These are phyloP conservation scores for Candidula unifasciata DNA, from an alignment of 2,888 invertebrate genomes.

Conservation along the genomic window DNA sequence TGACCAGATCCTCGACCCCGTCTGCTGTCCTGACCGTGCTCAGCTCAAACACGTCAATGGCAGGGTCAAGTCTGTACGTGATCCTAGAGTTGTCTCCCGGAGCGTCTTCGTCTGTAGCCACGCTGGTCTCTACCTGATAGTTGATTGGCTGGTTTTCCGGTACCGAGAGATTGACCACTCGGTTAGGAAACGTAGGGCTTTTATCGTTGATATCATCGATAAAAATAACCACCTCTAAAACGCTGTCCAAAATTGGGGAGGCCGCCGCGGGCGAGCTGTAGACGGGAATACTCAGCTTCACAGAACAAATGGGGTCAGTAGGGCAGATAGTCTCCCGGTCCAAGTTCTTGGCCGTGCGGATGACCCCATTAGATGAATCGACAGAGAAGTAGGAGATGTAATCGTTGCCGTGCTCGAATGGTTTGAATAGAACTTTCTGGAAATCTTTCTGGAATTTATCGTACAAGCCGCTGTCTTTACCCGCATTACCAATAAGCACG, in stretches of 20 bases:
- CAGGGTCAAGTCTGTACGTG: conserved; percentile 63
- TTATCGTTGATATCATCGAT: conserved; percentile 69
- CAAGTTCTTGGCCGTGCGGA: conserved; percentile 63
- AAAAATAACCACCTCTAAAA: conserved; percentile 58
- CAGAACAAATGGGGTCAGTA: conserved; percentile 56
- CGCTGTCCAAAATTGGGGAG: conserved; percentile 53
- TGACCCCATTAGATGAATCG: conserved; percentile 61
- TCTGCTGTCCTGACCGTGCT: conserved; percentile 61
- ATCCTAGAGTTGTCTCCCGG: conserved; percentile 66
- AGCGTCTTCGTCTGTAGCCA: conserved; percentile 66
- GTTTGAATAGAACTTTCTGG: conserved; percentile 64
- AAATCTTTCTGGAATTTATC: conserved; percentile 61
- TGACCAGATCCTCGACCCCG: conserved; percentile 65
- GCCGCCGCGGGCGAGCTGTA: conserved; percentile 49
- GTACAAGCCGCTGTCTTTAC: conserved; percentile 63
- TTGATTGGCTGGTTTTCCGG: conserved; percentile 63
- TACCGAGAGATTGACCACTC: conserved; percentile 60
- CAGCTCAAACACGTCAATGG: conserved; percentile 65
- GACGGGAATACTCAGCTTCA: conserved; percentile 64
- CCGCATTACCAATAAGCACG: conserved; percentile 63
- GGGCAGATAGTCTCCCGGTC: conserved; percentile 64
- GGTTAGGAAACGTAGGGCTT: conserved; percentile 62
- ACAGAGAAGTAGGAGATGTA: conserved; percentile 62
- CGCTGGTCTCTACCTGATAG: conserved; percentile 62
- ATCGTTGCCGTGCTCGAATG: conserved; percentile 64